phyloP scores from a whole-genome alignment of 30 jellyfish, hydroid and myxozoan genomes.

The Clytia hemisphaerica region DNA sequence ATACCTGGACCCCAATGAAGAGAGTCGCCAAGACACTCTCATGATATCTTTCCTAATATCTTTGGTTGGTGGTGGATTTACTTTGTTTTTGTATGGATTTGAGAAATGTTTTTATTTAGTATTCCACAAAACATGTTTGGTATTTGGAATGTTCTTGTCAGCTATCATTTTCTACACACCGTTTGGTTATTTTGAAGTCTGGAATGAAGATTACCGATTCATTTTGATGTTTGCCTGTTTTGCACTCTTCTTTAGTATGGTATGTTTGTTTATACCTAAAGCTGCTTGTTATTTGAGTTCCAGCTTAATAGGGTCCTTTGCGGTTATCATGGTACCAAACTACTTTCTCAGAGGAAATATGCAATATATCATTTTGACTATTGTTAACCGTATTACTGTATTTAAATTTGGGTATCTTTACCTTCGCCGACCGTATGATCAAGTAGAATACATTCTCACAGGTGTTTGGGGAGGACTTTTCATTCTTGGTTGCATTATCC shows the following conservation, averaged over 20 bases:
- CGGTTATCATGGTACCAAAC: constrained; percentile 17
- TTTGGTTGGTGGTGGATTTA: constrained; percentile 20
- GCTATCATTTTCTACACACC: constrained; percentile 48
- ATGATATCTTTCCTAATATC: constrained; percentile 9
- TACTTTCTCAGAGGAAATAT: constrained; percentile 45
- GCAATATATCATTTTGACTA: constrained; percentile 50
- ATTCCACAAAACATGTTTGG: constrained; percentile 20
- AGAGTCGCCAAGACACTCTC: background rate
- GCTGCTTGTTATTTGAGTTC: constrained; percentile 18
- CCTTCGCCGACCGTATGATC: constrained; percentile 50
- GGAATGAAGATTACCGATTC: constrained; percentile 10
- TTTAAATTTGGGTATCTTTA: constrained; percentile 45
- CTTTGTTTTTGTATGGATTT: background rate
- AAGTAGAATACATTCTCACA: constrained; percentile 16
- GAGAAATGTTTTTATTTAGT: constrained; percentile 1
- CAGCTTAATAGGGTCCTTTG: constrained; percentile 18
- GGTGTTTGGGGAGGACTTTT: constrained; percentile 18
- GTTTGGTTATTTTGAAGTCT: constrained; percentile 35
- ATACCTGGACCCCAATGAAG: background rate
- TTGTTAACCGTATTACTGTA: constrained; percentile 47
- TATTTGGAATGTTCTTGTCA: constrained; percentile 52
- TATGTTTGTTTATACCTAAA: constrained; percentile 55
- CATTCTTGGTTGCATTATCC: constrained; percentile 11
- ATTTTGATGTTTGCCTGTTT: constrained; percentile 29
- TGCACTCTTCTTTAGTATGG: constrained; percentile 33